Conservation (phyloP, 2,888 invertebrate species). For the Ectropis crepuscularia region DNA sequence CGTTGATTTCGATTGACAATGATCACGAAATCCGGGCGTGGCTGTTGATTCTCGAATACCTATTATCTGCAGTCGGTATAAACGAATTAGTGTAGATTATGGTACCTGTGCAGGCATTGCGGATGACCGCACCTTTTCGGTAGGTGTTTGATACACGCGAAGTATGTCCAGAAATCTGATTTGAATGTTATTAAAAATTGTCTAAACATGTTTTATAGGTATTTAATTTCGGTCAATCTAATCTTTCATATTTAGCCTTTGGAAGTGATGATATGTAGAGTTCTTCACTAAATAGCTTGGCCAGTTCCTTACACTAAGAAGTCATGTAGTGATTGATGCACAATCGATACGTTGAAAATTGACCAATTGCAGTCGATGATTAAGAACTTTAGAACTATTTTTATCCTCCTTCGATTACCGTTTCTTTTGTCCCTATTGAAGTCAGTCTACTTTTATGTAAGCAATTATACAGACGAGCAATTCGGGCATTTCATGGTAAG, state of each 20-base stretch:
- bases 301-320: neutral
- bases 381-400: slow-evolving; percentile 15
- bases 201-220: no score
- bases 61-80: slow-evolving; percentile 51
- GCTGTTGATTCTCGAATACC: slow-evolving; percentile 56
- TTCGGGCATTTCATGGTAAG: no score
- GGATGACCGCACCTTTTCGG: slow-evolving; percentile 49
- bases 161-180: no score
- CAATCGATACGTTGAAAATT: slow-evolving; percentile 12
- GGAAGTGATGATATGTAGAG: neutral
- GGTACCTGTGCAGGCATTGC: slow-evolving; percentile 46
- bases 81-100: slow-evolving; percentile 64
- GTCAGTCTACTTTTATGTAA: neutral
- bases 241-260: no score
- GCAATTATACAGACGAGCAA: no score
- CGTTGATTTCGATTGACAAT: slow-evolving; percentile 44
- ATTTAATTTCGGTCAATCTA: neutral
- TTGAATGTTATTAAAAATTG: no score
- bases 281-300: neutral
- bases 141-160: slow-evolving; percentile 12
- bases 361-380: neutral
- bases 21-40: slow-evolving; percentile 66
- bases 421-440: neutral
- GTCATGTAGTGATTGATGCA: slow-evolving; percentile 3
- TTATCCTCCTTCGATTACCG: slow-evolving; percentile 1